A percentile compares a stretch with the other conserved stretches of the same genome.
These are phyloP conservation scores for Siderastrea siderea DNA, from an alignment of 92 coral and sea anemone species.

Conservation along the genomic window DNA sequence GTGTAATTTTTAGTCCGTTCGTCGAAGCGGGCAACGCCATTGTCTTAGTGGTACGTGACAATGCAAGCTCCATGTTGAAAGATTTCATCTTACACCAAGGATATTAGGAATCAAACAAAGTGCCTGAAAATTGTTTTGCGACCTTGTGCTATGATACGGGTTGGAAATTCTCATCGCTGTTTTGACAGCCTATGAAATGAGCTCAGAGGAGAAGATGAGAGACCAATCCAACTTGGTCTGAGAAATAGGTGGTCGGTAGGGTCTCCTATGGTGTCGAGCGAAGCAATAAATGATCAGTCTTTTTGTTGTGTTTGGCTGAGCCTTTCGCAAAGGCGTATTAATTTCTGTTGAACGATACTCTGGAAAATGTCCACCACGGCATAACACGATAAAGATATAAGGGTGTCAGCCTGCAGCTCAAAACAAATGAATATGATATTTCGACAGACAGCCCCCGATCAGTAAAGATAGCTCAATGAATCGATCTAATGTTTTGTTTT, in stretches of 20 bases:
- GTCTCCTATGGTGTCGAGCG: neutral
- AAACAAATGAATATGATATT: neutral
- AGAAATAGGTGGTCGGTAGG: neutral
- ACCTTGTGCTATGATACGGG: neutral
- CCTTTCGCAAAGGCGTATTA: neutral
- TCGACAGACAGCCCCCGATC: neutral
- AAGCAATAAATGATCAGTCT: neutral
- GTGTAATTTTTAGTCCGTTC: neutral
- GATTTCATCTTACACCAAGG: constrained; percentile 18
- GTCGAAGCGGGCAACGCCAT: neutral
- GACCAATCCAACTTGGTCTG: neutral
- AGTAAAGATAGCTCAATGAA: neutral
- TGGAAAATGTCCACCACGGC: neutral
- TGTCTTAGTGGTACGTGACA: neutral
- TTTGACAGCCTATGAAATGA: neutral
- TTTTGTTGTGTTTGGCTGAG: neutral
- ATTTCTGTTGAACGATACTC: neutral
- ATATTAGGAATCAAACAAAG: neutral
- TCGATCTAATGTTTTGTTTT: neutral
- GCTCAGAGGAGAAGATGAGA: neutral
- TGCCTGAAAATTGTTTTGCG: neutral
- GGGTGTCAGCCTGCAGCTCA: neutral
- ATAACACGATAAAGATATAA: neutral
- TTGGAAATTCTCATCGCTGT: neutral
- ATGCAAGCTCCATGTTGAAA: constrained; percentile 15